Evolutionary conservation across 2,797 vertebrate species (phyloP).

Genomic region (Manis pentadactyla): DNA sequence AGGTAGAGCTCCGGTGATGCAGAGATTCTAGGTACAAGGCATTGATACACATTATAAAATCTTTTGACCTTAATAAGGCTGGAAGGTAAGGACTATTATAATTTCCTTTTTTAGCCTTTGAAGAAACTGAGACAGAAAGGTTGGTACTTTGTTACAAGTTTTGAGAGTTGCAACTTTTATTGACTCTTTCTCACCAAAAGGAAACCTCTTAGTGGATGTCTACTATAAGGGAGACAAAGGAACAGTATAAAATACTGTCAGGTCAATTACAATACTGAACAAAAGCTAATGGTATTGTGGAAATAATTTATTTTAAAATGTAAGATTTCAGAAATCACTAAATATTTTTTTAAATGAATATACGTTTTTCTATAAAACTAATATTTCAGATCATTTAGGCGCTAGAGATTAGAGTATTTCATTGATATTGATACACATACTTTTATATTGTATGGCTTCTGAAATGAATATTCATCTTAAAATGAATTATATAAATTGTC

Average conservation of each 20-base stretch:
- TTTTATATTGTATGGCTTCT: background rate
- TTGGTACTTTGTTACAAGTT: background rate
- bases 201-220: background rate
- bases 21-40: background rate
- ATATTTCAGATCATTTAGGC: background rate
- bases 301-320: slow-evolving; percentile 23
- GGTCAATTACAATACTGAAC: background rate
- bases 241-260: background rate
- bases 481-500: background rate
- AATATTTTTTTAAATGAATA: background rate
- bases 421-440: background rate
- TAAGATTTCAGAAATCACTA: background rate
- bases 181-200: background rate
- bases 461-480: background rate
- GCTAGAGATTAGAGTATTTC: background rate
- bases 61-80: background rate
- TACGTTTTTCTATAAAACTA: background rate
- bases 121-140: background rate
- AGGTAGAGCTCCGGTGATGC: background rate
- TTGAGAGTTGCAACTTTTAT: slow-evolving; percentile 17
- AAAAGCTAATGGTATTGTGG: background rate
- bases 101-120: background rate
- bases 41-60: background rate
- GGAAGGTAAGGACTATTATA: background rate
- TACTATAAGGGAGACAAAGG: background rate